These are phyloP conservation scores for Parnassius smintheus DNA, from an alignment of 2,888 invertebrate species.

Conservation along the genomic window DNA sequence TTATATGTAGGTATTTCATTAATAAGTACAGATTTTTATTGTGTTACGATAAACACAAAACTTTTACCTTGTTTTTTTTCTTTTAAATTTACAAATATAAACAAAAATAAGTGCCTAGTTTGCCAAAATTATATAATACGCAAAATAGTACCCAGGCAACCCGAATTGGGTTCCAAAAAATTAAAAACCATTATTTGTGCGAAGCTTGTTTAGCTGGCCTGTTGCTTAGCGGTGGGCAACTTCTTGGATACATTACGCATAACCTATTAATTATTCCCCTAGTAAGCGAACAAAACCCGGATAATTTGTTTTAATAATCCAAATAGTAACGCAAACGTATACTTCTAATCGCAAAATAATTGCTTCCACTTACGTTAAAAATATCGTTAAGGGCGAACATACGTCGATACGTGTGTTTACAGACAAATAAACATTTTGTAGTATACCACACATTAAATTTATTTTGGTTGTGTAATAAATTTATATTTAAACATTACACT, in stretches of 20 bases:
- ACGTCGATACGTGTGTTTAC: slow-evolving; percentile 2
- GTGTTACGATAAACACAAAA: too few species aligned
- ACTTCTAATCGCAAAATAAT: slow-evolving; percentile 64
- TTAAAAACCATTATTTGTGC: too few species aligned
- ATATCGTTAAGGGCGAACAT: slow-evolving; percentile 40
- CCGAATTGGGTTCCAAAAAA: too few species aligned
- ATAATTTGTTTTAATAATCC: slow-evolving; percentile 47
- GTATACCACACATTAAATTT: neutral
- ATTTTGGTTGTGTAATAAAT: neutral
- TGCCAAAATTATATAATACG: too few species aligned
- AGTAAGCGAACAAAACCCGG: slow-evolving; percentile 11
- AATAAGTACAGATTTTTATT: too few species aligned
- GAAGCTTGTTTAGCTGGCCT: too few species aligned
- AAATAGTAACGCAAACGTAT: slow-evolving; percentile 48
- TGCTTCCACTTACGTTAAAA: slow-evolving; percentile 45
- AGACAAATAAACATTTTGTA: neutral
- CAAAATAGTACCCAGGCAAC: too few species aligned
- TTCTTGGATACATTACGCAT: neutral
- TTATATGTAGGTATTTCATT: too few species aligned
- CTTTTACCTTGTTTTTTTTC: too few species aligned
- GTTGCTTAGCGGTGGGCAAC: too few species aligned
- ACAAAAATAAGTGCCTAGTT: too few species aligned
- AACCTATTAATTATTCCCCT: slow-evolving; percentile 24
- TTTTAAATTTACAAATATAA: too few species aligned
- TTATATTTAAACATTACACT: neutral